A percentile compares a stretch with the other conserved stretches of the same genome.
Conservation (phyloP, 2,113 vertebrate species). For the Sinocyclocheilus maitianheensis region DNA sequence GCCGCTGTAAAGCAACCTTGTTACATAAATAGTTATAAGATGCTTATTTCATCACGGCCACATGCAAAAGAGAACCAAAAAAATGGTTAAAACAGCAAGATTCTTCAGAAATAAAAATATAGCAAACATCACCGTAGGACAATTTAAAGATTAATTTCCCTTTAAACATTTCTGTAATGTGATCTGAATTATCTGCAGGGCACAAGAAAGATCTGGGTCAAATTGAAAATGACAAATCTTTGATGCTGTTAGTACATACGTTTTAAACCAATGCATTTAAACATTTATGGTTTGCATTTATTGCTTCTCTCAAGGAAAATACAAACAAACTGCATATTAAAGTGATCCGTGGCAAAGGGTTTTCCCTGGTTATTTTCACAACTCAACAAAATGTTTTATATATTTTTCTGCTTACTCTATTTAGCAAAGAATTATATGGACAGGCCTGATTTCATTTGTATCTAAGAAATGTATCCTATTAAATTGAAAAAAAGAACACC, state of each 20-base stretch:
- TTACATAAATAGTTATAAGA: not conserved
- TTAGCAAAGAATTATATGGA: not conserved
- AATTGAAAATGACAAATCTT: conserved; percentile 8
- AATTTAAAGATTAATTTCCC: conserved; percentile 62
- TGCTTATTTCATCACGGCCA: not conserved
- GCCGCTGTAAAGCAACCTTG: not conserved
- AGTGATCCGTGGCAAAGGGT: not conserved
- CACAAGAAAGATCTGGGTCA: conserved; percentile 28
- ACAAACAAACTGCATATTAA: not conserved
- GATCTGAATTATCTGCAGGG: conserved; percentile 50
- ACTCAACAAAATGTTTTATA: not conserved
- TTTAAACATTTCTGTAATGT: conserved; percentile 62
- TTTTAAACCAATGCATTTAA: not conserved
- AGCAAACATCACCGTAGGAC: conserved; percentile 8
- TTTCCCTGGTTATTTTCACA: not conserved
- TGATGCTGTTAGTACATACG: not conserved
- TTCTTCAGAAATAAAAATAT: conserved; percentile 6
- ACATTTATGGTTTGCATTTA: not conserved
- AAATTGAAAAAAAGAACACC: no score
- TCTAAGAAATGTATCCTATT: no score
- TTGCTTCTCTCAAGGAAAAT: not conserved
- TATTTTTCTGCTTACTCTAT: not conserved
- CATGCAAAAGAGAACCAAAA: not conserved
- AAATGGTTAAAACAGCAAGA: not conserved
- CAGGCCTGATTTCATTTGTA: not conserved